Base-by-base conservation (phyloP, 2,113 vertebrate species). In the Elephas maximus region DNA sequence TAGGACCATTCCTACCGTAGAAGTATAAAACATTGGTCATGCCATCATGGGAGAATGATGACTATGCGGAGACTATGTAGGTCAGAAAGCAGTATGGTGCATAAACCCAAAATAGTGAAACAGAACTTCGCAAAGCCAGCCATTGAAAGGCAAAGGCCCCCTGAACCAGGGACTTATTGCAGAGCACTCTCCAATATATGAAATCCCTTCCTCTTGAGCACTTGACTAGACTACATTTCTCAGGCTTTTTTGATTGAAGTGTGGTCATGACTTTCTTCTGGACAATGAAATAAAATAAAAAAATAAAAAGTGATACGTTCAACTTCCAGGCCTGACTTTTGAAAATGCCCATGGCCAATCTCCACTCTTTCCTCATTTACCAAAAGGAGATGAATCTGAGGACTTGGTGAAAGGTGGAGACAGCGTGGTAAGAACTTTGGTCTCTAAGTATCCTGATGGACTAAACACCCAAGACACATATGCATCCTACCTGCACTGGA, bases 51-150 rank as follows among this genome's bases (percentile, higher is more conserved):
- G 15, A 82, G 30, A 77, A 6, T n/a, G 18, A 17, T 14, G 26
- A 11, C 65, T 48, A 3, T 71, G 20, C 11, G 78, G 8, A 82
- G 33, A 65, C 30, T 4, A 1, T 12, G 17, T 65, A 23, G 57
- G 41, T 33, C 2, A 33, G 67, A 74, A 10, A 53, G n/a, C 11
- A 53, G 2, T 3, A 6, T 69, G 51, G 23, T n/a, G 51, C 12
- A 12, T 1, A 4, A 17, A 21, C 37, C 28, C 4, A 65, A 8
- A 3, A 33, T 12, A 53, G 6, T 15, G 51, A 1, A 60, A 8
- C 26, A 44, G 5, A 10, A 4, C 1, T 67, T 23, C 76, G 8
- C 5, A 28, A 45, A 86, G 60, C 2, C 28, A 63, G 23, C 65
- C 73, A 5, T 74, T 63, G 23, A 21, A 57, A 65, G 28, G 18